Percentiles rank a stretch among this genome's conserved stretches.
phyloP scores from a whole-genome alignment of 2,113 vertebrate genomes.

The Coptodon bakossiorum region DNA sequence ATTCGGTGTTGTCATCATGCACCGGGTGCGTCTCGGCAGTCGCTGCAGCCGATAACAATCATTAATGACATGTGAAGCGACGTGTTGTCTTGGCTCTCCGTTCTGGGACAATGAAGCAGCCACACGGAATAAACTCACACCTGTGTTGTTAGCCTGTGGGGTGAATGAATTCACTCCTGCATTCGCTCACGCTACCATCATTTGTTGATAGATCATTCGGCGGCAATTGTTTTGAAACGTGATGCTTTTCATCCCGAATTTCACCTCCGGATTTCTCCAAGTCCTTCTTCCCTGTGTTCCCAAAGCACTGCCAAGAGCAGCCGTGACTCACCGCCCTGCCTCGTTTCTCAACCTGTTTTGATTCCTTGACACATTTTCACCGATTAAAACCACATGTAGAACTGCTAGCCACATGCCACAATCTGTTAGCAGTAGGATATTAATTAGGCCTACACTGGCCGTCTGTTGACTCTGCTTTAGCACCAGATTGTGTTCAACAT shows the following conservation, averaged over 20 bases:
- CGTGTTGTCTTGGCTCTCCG: background rate
- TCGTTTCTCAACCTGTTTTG: background rate
- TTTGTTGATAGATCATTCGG: background rate
- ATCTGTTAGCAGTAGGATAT: conserved; percentile 50
- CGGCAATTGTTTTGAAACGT: background rate
- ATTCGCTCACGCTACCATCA: background rate
- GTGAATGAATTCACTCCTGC: background rate
- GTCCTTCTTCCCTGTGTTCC: background rate
- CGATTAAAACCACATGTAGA: conserved; percentile 21
- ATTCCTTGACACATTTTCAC: background rate
- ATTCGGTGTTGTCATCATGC: background rate
- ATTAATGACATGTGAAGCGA: background rate
- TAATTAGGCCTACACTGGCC: conserved; percentile 50
- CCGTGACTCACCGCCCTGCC: background rate
- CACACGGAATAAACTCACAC: background rate
- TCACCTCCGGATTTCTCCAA: background rate
- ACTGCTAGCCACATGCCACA: conserved; percentile 43
- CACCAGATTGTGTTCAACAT: conserved; percentile 55
- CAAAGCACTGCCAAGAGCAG: background rate
- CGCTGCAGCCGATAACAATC: background rate
- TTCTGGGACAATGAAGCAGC: background rate
- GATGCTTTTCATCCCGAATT: background rate
- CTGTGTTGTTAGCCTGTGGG: background rate
- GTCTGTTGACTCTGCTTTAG: conserved; percentile 46
- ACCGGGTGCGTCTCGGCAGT: background rate